Evolutionary conservation across 2,113 vertebrate species (phyloP), one percentile per base, ranked within the genome.

Genomic region (Columba janthina): DNA sequence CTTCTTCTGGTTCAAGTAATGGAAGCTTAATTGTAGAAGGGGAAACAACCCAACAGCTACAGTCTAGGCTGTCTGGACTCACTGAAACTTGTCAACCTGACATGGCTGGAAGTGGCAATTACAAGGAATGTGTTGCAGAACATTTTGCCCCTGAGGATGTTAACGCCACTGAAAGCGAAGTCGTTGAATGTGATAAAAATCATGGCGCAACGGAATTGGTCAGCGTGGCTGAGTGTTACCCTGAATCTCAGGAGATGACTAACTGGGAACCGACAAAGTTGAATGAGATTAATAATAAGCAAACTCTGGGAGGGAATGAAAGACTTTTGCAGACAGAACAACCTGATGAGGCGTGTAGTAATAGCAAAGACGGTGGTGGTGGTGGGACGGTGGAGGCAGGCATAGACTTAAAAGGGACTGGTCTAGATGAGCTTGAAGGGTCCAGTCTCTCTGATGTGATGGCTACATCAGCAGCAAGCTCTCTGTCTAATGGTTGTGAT

Each of bases 401-500:
- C 56, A 46, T 94, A 88, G 94, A 96, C 84, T 93, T 97, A 29
- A 92, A 97, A 90, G 95, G 82, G 82, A 88, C 95, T 74, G 92
- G 51, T 79, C 40, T 71, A 74, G 95, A 93, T 86, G 97, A 97
- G 85, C 90, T 96, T 97, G 97, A 97, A 96, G 95, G 76, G 34
- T 93, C 92, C 61, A 71, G 90, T 75, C 93, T 97, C 85, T 95
- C 94, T 93, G 96, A 97, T 96, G 96, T 87, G 93, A 88, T 48
- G 90, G 96, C 96, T 88, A 92, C 96, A 93, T 96, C 98, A 96
- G 95, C 94, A 88, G 93, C 96, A 94, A 92, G 95, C 96, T 97
- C 96, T 96, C 83, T 98, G 44, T 97, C 97, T 94, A 98, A 98
- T 96, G 96, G 95, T 97, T 98, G 97, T 98, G 98, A 98, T 98